Evolutionary conservation across 2,888 invertebrate genomes (phyloP).

Genomic region (Meiosimyza platycephala): DNA sequence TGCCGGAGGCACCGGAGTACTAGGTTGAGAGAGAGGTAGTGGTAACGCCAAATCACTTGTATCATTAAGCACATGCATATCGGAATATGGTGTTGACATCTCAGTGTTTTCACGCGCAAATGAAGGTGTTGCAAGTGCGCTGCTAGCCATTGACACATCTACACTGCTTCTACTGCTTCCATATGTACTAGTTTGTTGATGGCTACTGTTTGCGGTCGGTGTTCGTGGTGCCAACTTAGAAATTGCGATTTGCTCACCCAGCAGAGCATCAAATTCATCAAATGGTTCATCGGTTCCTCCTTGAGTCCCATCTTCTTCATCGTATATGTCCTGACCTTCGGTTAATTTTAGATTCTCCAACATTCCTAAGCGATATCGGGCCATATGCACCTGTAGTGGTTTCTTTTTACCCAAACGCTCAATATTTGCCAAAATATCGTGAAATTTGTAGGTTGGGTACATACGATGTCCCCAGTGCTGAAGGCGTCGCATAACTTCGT

Average conservation of each 20-base stretch:
- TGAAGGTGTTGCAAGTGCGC: constrained; percentile 56
- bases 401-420: constrained; percentile 88
- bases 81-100: constrained; percentile 59
- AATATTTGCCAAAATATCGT: constrained; percentile 82
- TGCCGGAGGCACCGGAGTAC: constrained; percentile 45
- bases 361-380: constrained; percentile 71
- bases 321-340: constrained; percentile 67
- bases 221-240: constrained; percentile 66
- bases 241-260: constrained; percentile 75
- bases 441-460: constrained; percentile 89
- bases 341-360: constrained; percentile 65
- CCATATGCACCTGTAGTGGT: constrained; percentile 77
- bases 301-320: constrained; percentile 56
- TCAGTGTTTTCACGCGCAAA: constrained; percentile 55
- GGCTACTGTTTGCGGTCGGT: constrained; percentile 49
- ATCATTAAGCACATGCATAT: constrained; percentile 37
- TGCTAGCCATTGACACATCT: constrained; percentile 43
- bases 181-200: constrained; percentile 26
- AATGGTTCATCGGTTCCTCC: constrained; percentile 66
- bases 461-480: constrained; percentile 96
- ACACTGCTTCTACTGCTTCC: constrained; percentile 24
- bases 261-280: constrained; percentile 75
- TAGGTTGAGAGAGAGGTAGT: constrained; percentile 53
- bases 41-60: constrained; percentile 58
- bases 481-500: constrained; percentile 80